A percentile compares a stretch with the other conserved stretches of the same genome.
These are phyloP conservation scores for Thymelicus lineola DNA, from an alignment of 2,888 invertebrate genomes.

Conservation along the genomic window DNA sequence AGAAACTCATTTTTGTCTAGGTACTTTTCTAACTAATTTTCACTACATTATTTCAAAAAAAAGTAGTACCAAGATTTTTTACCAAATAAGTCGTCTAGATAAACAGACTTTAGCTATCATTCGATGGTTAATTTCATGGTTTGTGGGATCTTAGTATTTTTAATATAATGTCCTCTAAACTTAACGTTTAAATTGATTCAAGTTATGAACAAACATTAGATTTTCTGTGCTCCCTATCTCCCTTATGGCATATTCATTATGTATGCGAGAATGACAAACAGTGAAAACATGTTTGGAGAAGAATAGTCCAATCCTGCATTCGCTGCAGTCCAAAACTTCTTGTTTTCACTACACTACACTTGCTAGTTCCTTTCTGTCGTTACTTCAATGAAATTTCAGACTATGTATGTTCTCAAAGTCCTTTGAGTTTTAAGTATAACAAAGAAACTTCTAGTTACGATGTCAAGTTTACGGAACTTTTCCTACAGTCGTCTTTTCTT, in stretches of 20 bases:
- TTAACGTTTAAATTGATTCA: neutral
- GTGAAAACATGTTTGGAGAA: slow-evolving; percentile 6
- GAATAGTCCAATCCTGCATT: slow-evolving; percentile 3
- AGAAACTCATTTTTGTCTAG: too few relatives aligned
- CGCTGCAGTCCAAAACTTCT: neutral
- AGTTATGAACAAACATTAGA: neutral
- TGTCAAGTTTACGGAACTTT: neutral
- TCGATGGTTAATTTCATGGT: too few relatives aligned
- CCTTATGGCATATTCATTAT: slow-evolving; percentile 18
- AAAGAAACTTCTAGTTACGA: neutral
- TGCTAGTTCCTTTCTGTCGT: neutral
- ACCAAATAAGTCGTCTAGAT: too few relatives aligned
- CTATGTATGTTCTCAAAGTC: neutral
- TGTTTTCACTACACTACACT: slow-evolving; percentile 3
- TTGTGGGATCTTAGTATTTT: too few relatives aligned
- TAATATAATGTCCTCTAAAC: too few relatives aligned
- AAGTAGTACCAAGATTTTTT: too few relatives aligned
- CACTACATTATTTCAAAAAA: too few relatives aligned
- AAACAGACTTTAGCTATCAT: too few relatives aligned
- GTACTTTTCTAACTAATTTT: too few relatives aligned
- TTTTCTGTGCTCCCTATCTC: slow-evolving; percentile 4
- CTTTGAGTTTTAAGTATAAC: neutral
- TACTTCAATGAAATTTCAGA: neutral
- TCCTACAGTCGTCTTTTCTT: neutral
- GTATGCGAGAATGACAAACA: slow-evolving; percentile 13